Base-by-base conservation (phyloP, 2,113 vertebrate species). In the Carassius gibelio region DNA sequence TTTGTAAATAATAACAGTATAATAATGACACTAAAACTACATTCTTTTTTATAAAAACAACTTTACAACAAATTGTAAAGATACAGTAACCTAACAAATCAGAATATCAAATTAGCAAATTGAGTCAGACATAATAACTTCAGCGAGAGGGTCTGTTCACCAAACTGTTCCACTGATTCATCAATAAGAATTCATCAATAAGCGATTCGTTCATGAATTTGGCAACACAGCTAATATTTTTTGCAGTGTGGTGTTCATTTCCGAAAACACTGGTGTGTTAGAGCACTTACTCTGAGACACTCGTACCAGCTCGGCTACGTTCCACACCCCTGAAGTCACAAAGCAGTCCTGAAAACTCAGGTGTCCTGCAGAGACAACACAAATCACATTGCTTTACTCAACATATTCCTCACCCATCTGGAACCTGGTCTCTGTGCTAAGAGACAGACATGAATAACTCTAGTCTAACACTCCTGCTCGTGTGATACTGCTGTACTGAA, bases 341-440 rank as follows among this genome's bases (percentile, higher is more conserved):
- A 98, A 98, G 93, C 97, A 98, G 94, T 98, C 97, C 94, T 98
- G 97, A 95, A 98, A 98, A 94, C 95, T 97, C 95, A 98, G 94
- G 92, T 98, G 97, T 92, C 97, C 97, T 97, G 93, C 15, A 84
- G 62, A 84, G 50, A 84, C 48, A 2, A 61, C 1, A n/a, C 57
- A 61, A 61, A n/a, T 61, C 57, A 61, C 30, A 77, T 55, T 66
- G 1, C 30, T 30, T 30, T 30, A 30, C 30, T 30, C 30, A 30
- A 30, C 30, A 30, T 30, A 30, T 30, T 38, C 59, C 81, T 50
- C 55, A 45, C 23, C 83, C 42, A 69, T 19, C 23, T 7, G n/a
- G 14, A 48, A 34, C 42, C 15, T 36, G 42, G 17, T 0, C 26
- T 77, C 17, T 55, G 75, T 38, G 30, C 11, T 36, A 61, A 78